A percentile compares a stretch with the other conserved stretches of the same genome.
These are phyloP conservation scores for Carassius carassius DNA, from an alignment of 2,113 vertebrate species.

Conservation along the genomic window DNA sequence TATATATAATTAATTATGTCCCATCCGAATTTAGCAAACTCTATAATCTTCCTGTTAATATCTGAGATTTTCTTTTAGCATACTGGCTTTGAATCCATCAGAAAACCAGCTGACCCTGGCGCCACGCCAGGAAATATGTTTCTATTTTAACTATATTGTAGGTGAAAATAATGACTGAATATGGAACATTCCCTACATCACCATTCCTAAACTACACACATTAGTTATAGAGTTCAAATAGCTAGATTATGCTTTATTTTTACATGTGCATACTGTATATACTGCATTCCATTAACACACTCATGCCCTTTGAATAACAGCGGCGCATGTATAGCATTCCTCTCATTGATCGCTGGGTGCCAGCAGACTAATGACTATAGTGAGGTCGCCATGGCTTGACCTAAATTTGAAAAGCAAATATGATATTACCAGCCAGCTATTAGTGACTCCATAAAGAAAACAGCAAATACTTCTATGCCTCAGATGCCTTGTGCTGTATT, in stretches of 20 bases:
- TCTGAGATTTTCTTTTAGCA: conserved; percentile 70
- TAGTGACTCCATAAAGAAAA: conserved; percentile 65
- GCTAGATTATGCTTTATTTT: neutral
- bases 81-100: conserved; percentile 60
- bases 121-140: conserved; percentile 58
- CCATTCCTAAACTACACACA: neutral
- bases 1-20: conserved; percentile 53
- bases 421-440: conserved; percentile 65
- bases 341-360: conserved; percentile 30
- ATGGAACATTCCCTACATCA: conserved; percentile 24
- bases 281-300: conserved; percentile 22
- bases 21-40: conserved; percentile 71
- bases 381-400: conserved; percentile 51
- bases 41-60: conserved; percentile 50
- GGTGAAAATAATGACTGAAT: conserved; percentile 39
- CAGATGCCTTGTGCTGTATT: conserved; percentile 47
- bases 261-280: neutral
- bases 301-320: conserved; percentile 40
- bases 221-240: neutral
- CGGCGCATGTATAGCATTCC: conserved; percentile 44
- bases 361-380: conserved; percentile 51
- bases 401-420: conserved; percentile 58
- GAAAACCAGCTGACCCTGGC: conserved; percentile 71
- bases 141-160: no score
- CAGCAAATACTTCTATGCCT: conserved; percentile 48